Base-by-base conservation (phyloP, 2,797 vertebrate genomes). In the Pipistrellus pipistrellus region DNA sequence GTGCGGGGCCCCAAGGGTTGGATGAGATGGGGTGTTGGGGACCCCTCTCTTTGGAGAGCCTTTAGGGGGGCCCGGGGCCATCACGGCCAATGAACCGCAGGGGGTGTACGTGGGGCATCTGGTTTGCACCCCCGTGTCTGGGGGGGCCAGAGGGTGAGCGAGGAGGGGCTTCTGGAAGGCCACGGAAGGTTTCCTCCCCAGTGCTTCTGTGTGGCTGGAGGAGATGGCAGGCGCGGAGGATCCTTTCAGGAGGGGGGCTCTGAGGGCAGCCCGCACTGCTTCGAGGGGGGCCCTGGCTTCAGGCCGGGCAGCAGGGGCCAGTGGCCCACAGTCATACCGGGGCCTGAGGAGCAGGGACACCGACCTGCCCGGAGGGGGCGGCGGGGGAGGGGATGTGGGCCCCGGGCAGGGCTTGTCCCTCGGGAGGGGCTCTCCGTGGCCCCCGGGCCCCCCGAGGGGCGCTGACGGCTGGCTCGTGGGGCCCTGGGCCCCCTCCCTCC, bases 281-380 rank as follows among this genome's bases (percentile, higher is more conserved):
- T 98, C 98, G 83, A 77, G 94, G 84, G 98, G 96, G 97, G 96
- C 95, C 85, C 97, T 97, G 92, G 95, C 96, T 95, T 97, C 98
- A 1, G 97, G 93, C 97, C 98, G 99, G 96, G 98, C 97, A 18
- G 97, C 97, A 94, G 98, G 96, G 97, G 98, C 97, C 41, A 96
- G 90, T 25, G 96, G 94, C 25, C 98, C 97, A 97, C 96, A 98
- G 91, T 99, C 98, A 12, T 98, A 99, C 98, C 98, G 98, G 97
- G 99, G 98, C 97, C 98, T 98, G 93, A 99, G 97, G 91, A 99
- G 98, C 38, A 99, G 97, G 32, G 99, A 99, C 80, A 98, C 98
- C 94, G 99, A 99, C 82, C 99, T 98, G 90, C 98, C 99, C 0
- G 99, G 99, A 96, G 99, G 98, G 73, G 98, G 96, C 10, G 99